Conservation (phyloP, 1,140 invertebrate genomes). For the Papilio dardanus region DNA sequence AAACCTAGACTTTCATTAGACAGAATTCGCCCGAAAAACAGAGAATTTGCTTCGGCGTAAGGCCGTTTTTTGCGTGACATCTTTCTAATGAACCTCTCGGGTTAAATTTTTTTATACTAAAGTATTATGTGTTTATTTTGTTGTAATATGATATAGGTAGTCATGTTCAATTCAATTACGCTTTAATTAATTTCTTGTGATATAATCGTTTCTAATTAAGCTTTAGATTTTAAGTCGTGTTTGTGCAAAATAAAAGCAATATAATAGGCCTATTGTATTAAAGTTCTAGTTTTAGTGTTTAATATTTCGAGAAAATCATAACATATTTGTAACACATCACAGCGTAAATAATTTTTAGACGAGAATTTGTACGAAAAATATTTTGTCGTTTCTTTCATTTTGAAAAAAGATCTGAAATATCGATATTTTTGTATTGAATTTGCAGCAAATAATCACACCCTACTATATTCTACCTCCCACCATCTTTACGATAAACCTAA, state of each 20-base stretch:
- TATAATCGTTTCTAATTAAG: not conserved
- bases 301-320: not conserved
- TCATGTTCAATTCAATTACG: constrained; percentile 4
- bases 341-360: not conserved
- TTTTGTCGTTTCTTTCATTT: not conserved
- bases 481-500: not conserved
- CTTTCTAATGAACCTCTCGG: no score
- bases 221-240: constrained; percentile 2
- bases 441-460: not conserved
- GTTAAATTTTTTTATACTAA: no score
- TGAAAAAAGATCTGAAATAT: not conserved
- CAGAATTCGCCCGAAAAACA: no score
- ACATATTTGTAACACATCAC: not conserved
- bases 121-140: no score
- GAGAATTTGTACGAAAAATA: no score
- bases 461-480: not conserved
- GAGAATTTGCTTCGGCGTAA: no score
- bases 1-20: no score
- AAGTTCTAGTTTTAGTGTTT: not conserved
- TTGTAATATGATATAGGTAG: no score
- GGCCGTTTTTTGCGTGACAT: no score
- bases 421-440: not conserved
- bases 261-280: not conserved
- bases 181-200: constrained; percentile 14
- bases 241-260: constrained; percentile 8